These are phyloP conservation scores for Trididemnum clinides DNA, from an alignment of 23 tunicate species.

Conservation along the genomic window DNA sequence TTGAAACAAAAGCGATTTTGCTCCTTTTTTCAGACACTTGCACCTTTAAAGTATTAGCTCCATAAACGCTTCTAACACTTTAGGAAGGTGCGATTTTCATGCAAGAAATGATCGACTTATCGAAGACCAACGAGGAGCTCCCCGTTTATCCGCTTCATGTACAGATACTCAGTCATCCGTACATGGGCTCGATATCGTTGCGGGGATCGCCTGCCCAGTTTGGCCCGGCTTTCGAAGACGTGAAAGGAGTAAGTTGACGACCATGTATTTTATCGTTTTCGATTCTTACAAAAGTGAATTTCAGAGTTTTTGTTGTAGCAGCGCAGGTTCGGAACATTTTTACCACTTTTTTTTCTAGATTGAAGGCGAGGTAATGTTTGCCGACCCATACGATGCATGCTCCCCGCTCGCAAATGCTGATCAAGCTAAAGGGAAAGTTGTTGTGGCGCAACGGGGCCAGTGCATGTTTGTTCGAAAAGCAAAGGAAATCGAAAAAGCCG, in stretches of 20 bases:
- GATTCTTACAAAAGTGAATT: background rate
- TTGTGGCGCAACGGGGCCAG: constrained; percentile 63
- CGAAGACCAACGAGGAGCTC: constrained; percentile 10
- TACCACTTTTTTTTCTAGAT: constrained; percentile 41
- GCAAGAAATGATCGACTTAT: constrained; percentile 83
- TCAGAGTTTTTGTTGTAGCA: background rate
- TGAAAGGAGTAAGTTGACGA: background rate
- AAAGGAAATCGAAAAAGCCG: constrained; percentile 64
- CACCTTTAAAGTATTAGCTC: too few relatives aligned
- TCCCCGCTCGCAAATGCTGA: constrained; percentile 42
- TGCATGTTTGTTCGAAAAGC: constrained; percentile 94
- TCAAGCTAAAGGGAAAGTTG: constrained; percentile 73
- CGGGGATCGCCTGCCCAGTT: constrained; percentile 91
- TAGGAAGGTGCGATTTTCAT: constrained; percentile 89
- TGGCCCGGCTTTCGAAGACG: constrained; percentile 51
- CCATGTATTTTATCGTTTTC: background rate
- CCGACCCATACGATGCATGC: constrained; percentile 79
- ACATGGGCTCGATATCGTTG: constrained; percentile 49
- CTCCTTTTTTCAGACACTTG: too few relatives aligned
- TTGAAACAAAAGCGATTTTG: too few relatives aligned
- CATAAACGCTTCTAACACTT: too few relatives aligned
- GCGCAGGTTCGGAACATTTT: too few relatives aligned
- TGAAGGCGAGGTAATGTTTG: constrained; percentile 33
- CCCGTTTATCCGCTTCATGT: constrained; percentile 33
- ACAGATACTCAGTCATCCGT: constrained; percentile 53